Percentiles rank a stretch among this genome's conserved stretches.
These are phyloP conservation scores for Lampropteryx suffumata DNA, from an alignment of 2,888 invertebrate genomes.

Conservation along the genomic window DNA sequence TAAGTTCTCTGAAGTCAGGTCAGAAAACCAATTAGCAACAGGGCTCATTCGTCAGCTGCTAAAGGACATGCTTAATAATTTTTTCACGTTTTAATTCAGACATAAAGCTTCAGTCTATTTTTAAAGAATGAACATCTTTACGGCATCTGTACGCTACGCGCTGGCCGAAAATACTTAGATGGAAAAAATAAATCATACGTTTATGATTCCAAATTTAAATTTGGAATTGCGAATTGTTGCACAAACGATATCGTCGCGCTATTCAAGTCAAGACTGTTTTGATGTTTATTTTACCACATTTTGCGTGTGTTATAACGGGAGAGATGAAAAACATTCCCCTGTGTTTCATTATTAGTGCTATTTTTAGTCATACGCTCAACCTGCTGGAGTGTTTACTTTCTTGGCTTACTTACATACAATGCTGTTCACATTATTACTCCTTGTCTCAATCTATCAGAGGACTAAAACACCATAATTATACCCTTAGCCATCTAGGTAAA, in stretches of 20 bases:
- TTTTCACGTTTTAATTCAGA: constrained; percentile 51
- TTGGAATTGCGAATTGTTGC: constrained; percentile 72
- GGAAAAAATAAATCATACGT: constrained; percentile 72
- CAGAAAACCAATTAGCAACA: constrained; percentile 62
- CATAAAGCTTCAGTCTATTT: constrained; percentile 50
- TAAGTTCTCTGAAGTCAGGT: constrained; percentile 59
- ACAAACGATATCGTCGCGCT: constrained; percentile 74
- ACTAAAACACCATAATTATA: constrained; percentile 32
- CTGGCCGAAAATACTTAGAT: constrained; percentile 50
- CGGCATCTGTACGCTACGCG: constrained; percentile 55
- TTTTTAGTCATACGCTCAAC: constrained; percentile 77
- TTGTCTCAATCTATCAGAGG: constrained; percentile 29
- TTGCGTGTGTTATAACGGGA: constrained; percentile 75
- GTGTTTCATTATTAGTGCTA: constrained; percentile 80
- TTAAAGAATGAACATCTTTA: constrained; percentile 56
- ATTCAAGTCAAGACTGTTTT: constrained; percentile 78
- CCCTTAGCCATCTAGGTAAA: constrained; percentile 33
- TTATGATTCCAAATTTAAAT: constrained; percentile 64
- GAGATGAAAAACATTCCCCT: constrained; percentile 82
- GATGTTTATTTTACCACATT: constrained; percentile 82
- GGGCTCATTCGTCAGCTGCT: constrained; percentile 57
- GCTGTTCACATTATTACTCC: constrained; percentile 63
- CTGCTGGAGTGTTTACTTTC: constrained; percentile 77
- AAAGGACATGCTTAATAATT: constrained; percentile 49
- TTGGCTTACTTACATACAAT: constrained; percentile 71